Evolutionary conservation across 2,113 vertebrate genomes (phyloP).

Genomic region (Spizaetus ornatus): DNA sequence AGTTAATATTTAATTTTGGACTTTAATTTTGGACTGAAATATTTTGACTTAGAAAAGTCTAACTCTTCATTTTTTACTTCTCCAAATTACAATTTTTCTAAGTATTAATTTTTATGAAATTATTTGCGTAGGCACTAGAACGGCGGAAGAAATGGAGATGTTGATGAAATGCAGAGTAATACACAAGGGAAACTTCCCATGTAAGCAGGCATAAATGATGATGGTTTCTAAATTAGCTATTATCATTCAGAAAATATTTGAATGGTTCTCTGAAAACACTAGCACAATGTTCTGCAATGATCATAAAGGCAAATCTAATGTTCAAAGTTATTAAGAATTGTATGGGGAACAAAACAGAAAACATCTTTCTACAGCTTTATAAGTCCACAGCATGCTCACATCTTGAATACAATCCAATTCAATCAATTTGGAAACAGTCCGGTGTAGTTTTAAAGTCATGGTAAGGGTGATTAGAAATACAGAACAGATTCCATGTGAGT

Average conservation of each 20-base stretch:
- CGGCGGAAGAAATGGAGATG: neutral
- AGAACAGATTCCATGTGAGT: neutral
- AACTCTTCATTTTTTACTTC: neutral
- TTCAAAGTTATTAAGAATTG: neutral
- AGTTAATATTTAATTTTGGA: neutral
- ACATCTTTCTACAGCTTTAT: neutral
- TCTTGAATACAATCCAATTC: neutral
- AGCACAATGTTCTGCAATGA: neutral
- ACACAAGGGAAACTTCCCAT: neutral
- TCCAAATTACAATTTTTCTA: neutral
- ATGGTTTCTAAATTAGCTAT: slow-evolving; percentile 16
- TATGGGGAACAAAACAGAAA: neutral
- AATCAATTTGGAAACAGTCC: neutral
- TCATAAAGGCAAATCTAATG: slow-evolving; percentile 1
- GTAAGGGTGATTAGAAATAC: neutral
- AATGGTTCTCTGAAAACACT: neutral
- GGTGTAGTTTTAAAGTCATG: neutral
- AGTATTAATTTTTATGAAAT: neutral
- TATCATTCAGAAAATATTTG: neutral
- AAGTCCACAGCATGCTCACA: neutral
- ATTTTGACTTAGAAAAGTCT: neutral
- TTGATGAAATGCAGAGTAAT: neutral
- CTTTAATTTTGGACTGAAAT: neutral
- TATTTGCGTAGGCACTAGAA: neutral
- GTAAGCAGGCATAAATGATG: neutral